Evolutionary conservation across 2,797 vertebrate species (phyloP).

Genomic region (Eulemur coronatus): DNA sequence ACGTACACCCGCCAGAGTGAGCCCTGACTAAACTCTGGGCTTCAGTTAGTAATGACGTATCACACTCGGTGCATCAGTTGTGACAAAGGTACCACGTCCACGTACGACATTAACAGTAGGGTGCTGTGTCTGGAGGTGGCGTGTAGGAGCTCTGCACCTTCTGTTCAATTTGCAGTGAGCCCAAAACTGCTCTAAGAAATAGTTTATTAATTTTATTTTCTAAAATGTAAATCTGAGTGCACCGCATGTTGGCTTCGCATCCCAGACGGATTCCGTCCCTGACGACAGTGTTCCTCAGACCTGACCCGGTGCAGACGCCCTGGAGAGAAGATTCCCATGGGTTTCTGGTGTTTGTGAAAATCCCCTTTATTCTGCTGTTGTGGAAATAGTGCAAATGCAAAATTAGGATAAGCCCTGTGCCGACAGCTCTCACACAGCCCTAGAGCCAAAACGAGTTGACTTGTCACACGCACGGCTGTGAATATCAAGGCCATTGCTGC

Average conservation of each 20-base stretch:
- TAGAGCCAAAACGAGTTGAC: accelerated
- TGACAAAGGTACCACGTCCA: accelerated
- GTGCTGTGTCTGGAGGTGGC: accelerated
- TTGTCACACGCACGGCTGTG: accelerated
- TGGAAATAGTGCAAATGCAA: accelerated
- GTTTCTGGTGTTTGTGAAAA: accelerated
- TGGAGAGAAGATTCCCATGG: accelerated
- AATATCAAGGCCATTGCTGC: accelerated
- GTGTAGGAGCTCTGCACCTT: neutral
- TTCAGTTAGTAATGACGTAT: accelerated
- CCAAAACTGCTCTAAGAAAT: neutral
- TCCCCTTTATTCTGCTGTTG: accelerated
- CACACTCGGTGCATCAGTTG: neutral
- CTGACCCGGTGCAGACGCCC: accelerated
- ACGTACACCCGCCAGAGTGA: accelerated
- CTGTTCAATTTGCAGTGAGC: neutral
- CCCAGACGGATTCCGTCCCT: accelerated
- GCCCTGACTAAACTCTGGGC: neutral
- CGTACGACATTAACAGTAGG: accelerated
- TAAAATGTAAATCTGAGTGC: accelerated
- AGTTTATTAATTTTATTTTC: neutral
- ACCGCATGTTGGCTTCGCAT: accelerated
- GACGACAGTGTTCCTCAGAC: accelerated
- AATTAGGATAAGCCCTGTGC: accelerated
- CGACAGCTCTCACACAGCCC: accelerated